Evolutionary conservation across 2,888 invertebrate genomes (phyloP).

Genomic region (Automeris io): DNA sequence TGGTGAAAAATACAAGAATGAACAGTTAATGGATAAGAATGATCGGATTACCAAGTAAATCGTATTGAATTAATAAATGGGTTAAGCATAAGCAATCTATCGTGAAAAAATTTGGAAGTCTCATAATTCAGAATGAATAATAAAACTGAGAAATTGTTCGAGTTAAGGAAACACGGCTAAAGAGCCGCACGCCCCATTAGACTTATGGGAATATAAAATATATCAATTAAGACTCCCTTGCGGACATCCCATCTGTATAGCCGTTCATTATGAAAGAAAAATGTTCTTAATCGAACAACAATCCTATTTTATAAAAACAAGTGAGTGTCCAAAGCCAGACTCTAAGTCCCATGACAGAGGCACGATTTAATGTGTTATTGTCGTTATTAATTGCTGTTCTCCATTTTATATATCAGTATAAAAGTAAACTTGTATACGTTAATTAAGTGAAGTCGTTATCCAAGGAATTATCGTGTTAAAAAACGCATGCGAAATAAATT

Average conservation of each 20-base stretch:
- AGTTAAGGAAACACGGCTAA: conserved; percentile 34
- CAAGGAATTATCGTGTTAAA: no score
- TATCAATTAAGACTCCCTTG: conserved; percentile 35
- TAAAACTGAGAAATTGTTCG: conserved; percentile 55
- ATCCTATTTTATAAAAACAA: no score
- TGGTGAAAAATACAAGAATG: no score
- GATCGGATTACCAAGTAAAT: conserved; percentile 45
- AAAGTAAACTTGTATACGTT: no score
- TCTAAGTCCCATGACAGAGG: no score
- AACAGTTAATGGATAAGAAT: conserved; percentile 19
- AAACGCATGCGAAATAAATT: no score
- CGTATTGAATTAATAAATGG: conserved; percentile 58
- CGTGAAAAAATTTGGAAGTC: conserved; percentile 54
- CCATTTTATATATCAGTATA: no score
- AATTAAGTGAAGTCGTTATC: no score
- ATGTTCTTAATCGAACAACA: neutral
- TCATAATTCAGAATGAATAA: conserved; percentile 66
- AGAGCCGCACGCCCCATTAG: conserved; percentile 33
- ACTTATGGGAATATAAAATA: conserved; percentile 37
- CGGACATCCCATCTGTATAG: conserved; percentile 4
- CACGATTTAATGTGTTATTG: no score
- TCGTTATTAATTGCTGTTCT: no score
- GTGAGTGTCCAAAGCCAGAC: no score
- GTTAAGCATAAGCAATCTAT: conserved; percentile 47
- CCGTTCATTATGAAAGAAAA: conserved; percentile 2